These are phyloP conservation scores for Lindbergichthys nudifrons DNA, from an alignment of 2,797 vertebrate genomes.

Conservation along the genomic window DNA sequence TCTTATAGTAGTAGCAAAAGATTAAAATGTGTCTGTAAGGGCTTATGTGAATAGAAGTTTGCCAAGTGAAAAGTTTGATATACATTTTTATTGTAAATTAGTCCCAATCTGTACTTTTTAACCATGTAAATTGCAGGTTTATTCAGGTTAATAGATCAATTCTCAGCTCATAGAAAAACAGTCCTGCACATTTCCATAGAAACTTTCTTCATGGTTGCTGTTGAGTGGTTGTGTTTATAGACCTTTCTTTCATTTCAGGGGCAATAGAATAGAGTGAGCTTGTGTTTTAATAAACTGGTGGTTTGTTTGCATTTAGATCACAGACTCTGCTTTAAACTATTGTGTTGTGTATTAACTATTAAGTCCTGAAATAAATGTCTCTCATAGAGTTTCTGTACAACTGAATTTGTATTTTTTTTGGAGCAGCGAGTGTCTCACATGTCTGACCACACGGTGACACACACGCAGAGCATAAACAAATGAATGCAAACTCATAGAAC, in stretches of 20 bases:
- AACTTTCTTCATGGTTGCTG: not conserved
- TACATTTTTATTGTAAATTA: slow-evolving; percentile 25
- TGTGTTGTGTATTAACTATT: not conserved
- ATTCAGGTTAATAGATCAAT: not conserved
- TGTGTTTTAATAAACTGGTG: not conserved
- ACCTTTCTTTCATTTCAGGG: slow-evolving; percentile 1
- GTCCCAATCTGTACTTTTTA: not conserved
- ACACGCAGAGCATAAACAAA: slow-evolving; percentile 22
- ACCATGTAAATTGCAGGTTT: not conserved
- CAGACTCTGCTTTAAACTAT: slow-evolving; percentile 12
- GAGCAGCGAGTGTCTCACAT: not conserved
- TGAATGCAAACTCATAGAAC: slow-evolving; percentile 23
- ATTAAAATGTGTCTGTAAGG: not conserved
- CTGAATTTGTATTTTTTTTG: not conserved
- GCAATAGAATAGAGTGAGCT: not conserved
- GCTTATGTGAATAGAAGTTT: not conserved
- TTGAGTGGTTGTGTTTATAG: not conserved
- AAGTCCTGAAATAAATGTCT: slow-evolving; percentile 40
- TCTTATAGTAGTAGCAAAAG: not conserved
- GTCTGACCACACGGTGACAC: slow-evolving; percentile 1
- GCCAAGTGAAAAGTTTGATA: slow-evolving; percentile 6
- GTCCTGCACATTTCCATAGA: slow-evolving; percentile 1
- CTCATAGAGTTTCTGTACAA: not conserved
- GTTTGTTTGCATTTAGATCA: slow-evolving; percentile 22
- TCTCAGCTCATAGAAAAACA: not conserved